Evolutionary conservation across 2,888 invertebrate genomes (phyloP), one percentile per base, ranked within the genome.

Genomic region (Tanaodytes sp.): DNA sequence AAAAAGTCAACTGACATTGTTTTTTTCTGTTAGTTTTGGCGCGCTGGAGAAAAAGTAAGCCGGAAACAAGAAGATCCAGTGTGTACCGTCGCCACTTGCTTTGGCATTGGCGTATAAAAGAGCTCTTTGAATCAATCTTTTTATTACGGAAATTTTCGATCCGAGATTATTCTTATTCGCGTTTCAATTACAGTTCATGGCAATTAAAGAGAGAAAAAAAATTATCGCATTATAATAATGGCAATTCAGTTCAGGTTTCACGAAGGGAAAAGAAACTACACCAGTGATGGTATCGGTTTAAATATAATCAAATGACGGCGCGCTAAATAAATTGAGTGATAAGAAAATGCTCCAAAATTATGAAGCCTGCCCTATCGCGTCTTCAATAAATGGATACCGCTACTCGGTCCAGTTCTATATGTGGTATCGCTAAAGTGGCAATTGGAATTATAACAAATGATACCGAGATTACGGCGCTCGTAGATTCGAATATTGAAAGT

Each of bases 401-500:
- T 27, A 27, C 9, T 27, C 27, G 27, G 27, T 27, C 27, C 27
- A 4, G 27, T 27, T 27, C 9, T 4, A 9, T 39, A 39, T 15
- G 39, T 6, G 12, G 4, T 27, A 27, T 27, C 27, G 27, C 27
- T 9, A 27, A 27, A 27, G 27, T n/a, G n/a, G n/a, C n/a, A n/a
- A n/a, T n/a, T 9, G 27, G 9, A 27, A 27, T 27, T 27, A 27
- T 27, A 9, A 27, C 27, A 27, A 27, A 27, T 9, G 4, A 27
- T 27, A 27, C n/a, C n/a, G n/a, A n/a, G n/a, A n/a, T n/a, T n/a
- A 9, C 27, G 9, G 27, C 4, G 4, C 27, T 4, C 20, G 30
- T n/a, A 12, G 16, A 40, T 27, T 39, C 27, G 12, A 20, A 33
- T 12, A 19, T 36, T 14, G 49, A 49, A 49, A 49, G 37, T 36